phyloP scores from a whole-genome alignment of 23 tunicate species.

The Ascidia mentula region DNA sequence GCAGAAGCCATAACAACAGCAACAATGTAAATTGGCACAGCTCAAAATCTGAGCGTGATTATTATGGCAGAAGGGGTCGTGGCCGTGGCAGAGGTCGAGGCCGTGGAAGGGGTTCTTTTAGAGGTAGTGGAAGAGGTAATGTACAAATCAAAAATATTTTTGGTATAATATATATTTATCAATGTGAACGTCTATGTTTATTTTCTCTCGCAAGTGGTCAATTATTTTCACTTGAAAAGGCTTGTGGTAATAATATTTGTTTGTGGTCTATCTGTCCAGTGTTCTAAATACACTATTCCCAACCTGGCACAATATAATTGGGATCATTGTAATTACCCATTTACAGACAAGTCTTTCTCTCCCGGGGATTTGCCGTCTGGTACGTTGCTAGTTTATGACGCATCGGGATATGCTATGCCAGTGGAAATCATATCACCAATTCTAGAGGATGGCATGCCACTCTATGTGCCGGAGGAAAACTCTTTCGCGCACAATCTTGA shows the following conservation, averaged over 20 bases:
- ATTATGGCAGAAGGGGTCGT: conserved; percentile 43
- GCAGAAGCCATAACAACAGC: conserved; percentile 58
- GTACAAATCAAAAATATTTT: no score
- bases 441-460: conserved; percentile 41
- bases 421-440: conserved; percentile 32
- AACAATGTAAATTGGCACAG: conserved; percentile 35
- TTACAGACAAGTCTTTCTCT: conserved; percentile 15
- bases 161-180: no score
- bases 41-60: conserved; percentile 34
- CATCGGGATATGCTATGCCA: conserved; percentile 23
- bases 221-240: not conserved
- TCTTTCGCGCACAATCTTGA: conserved; percentile 44
- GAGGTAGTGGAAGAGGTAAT: conserved; percentile 44
- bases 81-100: conserved; percentile 79
- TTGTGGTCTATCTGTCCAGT: not conserved
- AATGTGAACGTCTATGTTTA: no score
- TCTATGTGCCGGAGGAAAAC: conserved; percentile 32
- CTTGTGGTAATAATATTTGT: not conserved
- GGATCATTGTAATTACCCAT: not conserved
- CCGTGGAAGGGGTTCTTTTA: conserved; percentile 56
- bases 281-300: not conserved
- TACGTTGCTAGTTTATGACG: conserved; percentile 64
- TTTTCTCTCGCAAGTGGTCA: no score
- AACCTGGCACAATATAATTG: not conserved
- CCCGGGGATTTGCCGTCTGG: conserved; percentile 34